Evolutionary conservation across 2,113 vertebrate genomes (phyloP), one percentile per base, ranked within the genome.

Genomic region (Myanophis thanlyinensis): DNA sequence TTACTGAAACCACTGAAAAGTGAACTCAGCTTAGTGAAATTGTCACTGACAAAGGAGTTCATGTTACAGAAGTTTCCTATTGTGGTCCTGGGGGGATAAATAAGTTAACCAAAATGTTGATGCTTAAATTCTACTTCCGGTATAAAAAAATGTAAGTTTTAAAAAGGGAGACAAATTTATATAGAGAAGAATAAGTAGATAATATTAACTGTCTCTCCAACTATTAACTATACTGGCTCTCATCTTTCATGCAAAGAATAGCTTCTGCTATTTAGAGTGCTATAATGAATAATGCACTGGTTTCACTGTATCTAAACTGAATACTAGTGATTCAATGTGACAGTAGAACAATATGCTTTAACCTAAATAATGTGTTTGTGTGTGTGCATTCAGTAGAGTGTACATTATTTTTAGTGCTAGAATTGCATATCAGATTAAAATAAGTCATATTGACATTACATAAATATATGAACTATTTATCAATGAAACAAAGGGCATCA

Each of bases 401-500:
- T 90, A 6, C n/a, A 91, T 20, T 2, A 91, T 93, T 95, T 95
- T 62, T 25, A 62, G 2, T 27, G 91, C 35, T 56, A 73, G 90
- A 94, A 59, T 0, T 59, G 53, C 53, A 93, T 89, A 18, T 0
- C 15, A 93, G 27, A 5, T 54, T 56, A 94, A 95, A 95, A 91
- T 86, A 25, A 84, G 0, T 46, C 5, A 1, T 90, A 73, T 92
- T 93, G 93, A 49, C 92, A 4, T 84, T 96, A 94, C 92, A 54
- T 53, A 46, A 67, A 85, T 87, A n/a, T 22, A 0, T 80, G 59
- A 91, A 52, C 3, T 35, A 51, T 67, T 90, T 86, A 91, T 48
- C 47, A 88, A 54, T 87, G 93, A n/a, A 92, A 46, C 27, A 92
- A 49, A 40, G 84, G 93, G 73, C 35, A 90, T 94, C 18, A 90